Base-by-base conservation (phyloP, 2,797 vertebrate genomes). In the Lagorchestes hirsutus region DNA sequence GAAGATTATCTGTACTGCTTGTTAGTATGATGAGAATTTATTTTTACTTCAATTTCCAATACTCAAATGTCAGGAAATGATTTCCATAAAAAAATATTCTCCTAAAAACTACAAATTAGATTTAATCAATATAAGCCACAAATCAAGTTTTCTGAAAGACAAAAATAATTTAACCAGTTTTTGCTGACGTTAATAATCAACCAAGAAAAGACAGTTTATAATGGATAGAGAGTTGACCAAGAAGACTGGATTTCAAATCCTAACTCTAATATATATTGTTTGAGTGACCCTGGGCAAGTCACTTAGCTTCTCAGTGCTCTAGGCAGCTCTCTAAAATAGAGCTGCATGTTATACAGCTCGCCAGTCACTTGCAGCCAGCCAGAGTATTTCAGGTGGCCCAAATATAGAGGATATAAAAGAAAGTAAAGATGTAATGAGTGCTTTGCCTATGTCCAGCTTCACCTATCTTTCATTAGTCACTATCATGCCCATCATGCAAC, bases 61-160 rank as follows among this genome's bases (percentile, higher is more conserved):
- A 98, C 96, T 97, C 97, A 90, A 24, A 87, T 97, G 93, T 97
- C 94, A 98, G 67, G 34, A 98, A 97, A 97, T 96, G 55, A 98
- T 97, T 98, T 98, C 97, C 95, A 94, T 96, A 97, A 95, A 96
- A 96, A 98, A 98, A 54, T 97, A 98, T 97, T 98, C 92, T 97
- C 95, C 93, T 97, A 95, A 98, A 98, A 54, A 90, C 55, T 31
- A 95, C 1, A 5, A 96, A 94, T 98, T 98, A 97, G 58, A 94
- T 94, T 96, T 96, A 93, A 58, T 98, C 96, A 94, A 96, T 95
- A 96, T 58, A 91, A 92, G 90, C 74, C 94, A 16, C 22, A 87
- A 93, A 57, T 94, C 59, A 96, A 93, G 95, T 92, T 94, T 97
- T 96, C 93, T 59, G 67, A 58, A 92, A 95, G 93, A 93, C 56